Percentiles rank a stretch among this genome's conserved stretches.
Evolutionary conservation across 2,797 vertebrate species (phyloP).

Genomic region (Nannoperca obscura): DNA sequence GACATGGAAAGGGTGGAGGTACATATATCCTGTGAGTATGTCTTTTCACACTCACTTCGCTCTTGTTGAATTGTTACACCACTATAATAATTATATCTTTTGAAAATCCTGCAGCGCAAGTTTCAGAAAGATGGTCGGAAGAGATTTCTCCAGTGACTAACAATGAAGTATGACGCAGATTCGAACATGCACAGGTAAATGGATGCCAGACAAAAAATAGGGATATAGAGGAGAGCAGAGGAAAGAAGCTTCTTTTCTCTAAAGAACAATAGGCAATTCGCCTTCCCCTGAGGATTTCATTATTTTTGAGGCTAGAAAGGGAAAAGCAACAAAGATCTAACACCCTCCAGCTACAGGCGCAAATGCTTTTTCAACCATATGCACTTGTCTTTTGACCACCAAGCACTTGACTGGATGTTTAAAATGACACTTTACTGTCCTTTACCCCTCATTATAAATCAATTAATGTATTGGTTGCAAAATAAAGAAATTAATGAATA

Average conservation of each 20-base stretch:
- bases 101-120: neutral
- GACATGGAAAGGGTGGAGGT: rapidly evolving
- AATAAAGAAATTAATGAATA: neutral
- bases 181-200: neutral
- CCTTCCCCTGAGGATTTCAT: conserved; percentile 1
- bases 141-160: neutral
- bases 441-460: neutral
- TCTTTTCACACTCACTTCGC: neutral
- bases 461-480: neutral
- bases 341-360: neutral
- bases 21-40: too few relatives aligned
- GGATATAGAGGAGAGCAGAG: neutral
- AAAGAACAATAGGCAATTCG: neutral
- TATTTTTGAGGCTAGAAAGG: neutral
- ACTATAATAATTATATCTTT: neutral
- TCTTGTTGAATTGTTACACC: neutral
- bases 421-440: neutral
- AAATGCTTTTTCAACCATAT: neutral
- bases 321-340: neutral
- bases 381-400: neutral
- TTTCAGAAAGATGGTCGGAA: conserved; percentile 5
- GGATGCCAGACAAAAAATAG: neutral
- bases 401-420: neutral
- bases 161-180: neutral
- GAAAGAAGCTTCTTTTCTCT: neutral